Evolutionary conservation across 2,113 vertebrate species (phyloP).

Genomic region (Hydrochoerus hydrochaeris): DNA sequence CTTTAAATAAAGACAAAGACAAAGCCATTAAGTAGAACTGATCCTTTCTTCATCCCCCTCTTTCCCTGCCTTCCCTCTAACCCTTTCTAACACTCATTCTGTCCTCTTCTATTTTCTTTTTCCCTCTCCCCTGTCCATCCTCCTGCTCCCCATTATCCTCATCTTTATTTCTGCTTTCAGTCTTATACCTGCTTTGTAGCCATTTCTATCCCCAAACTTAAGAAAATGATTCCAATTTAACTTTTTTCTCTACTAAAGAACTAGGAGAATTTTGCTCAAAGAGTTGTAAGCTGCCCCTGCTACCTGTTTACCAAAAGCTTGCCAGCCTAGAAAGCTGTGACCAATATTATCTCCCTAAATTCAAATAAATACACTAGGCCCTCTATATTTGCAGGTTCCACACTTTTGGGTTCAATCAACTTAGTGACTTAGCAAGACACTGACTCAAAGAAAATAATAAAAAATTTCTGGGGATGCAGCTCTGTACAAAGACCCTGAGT

Average conservation of each 20-base stretch:
- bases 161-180: neutral
- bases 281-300: neutral
- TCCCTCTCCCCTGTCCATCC: neutral
- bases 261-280: neutral
- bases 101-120: neutral
- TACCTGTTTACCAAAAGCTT: neutral
- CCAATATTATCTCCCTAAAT: neutral
- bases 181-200: neutral
- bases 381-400: neutral
- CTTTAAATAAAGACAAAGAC: neutral
- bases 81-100: neutral
- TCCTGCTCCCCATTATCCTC: neutral
- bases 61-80: neutral
- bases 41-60: neutral
- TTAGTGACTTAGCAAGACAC: neutral
- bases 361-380: neutral
- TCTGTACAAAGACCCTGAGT: neutral
- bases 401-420: neutral
- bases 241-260: conserved; percentile 17
- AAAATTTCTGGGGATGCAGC: neutral
- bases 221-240: neutral
- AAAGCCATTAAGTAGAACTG: neutral
- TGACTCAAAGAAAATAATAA: neutral
- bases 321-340: neutral
- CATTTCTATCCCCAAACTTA: neutral